phyloP scores from a whole-genome alignment of 1,140 invertebrate species.

The Eubasilissa regina region DNA sequence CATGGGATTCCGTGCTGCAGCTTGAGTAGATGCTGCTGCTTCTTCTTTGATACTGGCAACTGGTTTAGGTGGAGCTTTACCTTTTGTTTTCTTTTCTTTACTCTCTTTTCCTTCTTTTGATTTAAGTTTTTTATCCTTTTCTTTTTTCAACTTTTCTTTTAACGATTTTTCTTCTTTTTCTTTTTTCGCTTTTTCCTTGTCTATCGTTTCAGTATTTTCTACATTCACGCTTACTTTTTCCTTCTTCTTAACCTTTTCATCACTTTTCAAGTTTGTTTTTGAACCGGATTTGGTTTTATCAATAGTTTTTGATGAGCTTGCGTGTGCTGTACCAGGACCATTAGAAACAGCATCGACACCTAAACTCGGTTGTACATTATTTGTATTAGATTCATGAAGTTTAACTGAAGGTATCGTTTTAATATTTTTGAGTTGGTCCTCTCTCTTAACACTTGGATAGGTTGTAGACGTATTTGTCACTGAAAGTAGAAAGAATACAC shows the following conservation, averaged over 20 bases:
- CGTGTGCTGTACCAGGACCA: not conserved
- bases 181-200: constrained; percentile 46
- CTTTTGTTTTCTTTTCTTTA: constrained; percentile 57
- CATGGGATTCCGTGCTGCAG: constrained; percentile 47
- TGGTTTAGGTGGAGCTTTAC: constrained; percentile 57
- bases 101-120: constrained; percentile 51
- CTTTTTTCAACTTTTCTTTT: constrained; percentile 57
- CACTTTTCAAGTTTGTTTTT: not conserved
- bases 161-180: constrained; percentile 59
- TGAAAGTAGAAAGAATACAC: constrained; percentile 2
- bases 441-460: not conserved
- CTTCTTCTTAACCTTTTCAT: not conserved
- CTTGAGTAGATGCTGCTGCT: constrained; percentile 36
- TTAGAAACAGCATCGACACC: not conserved
- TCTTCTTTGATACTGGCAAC: constrained; percentile 51
- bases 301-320: not conserved
- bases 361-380: not conserved
- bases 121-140: constrained; percentile 62
- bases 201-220: constrained; percentile 30
- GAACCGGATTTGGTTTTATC: constrained; percentile 4
- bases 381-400: not conserved
- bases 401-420: not conserved
- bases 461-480: not conserved
- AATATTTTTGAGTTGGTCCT: not conserved
- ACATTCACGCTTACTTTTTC: too few relatives aligned